Conservation (phyloP, 1,140 invertebrate genomes). For the Neodiprion lecontei region DNA sequence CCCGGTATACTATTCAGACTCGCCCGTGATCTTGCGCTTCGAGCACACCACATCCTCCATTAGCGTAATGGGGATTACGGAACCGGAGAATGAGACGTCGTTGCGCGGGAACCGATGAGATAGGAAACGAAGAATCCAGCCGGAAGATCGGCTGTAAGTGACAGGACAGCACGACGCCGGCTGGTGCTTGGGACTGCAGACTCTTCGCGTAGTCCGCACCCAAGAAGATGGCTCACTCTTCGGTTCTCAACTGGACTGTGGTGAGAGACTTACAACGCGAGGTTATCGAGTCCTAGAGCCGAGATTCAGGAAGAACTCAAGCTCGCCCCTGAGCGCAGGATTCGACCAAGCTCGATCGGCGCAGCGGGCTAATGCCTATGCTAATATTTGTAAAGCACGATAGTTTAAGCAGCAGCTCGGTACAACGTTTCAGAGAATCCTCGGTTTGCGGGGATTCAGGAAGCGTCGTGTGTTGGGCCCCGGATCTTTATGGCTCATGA, state of each 20-base stretch:
- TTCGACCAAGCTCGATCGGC: background rate
- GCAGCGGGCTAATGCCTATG: background rate
- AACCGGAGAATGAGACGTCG: background rate
- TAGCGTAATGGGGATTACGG: background rate
- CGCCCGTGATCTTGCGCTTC: background rate
- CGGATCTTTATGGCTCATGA: slow-evolving; percentile 4
- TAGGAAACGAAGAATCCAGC: slow-evolving; percentile 2
- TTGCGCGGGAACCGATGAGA: background rate
- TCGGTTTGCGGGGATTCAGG: background rate
- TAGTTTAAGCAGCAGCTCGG: background rate
- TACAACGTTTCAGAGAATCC: background rate
- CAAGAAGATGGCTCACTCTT: slow-evolving; percentile 4
- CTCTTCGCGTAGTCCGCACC: slow-evolving; percentile 1
- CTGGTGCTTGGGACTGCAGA: background rate
- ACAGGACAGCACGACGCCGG: slow-evolving; percentile 1
- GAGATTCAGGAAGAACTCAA: too few relatives aligned
- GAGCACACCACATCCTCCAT: background rate
- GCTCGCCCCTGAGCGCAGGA: background rate
- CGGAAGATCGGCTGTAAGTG: slow-evolving; percentile 1
- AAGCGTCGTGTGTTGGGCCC: slow-evolving; percentile 1
- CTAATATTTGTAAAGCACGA: background rate
- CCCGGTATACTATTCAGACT: background rate
- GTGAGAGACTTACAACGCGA: background rate
- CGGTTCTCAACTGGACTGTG: background rate
- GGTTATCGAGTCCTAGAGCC: background rate